Base-by-base conservation (phyloP, 2,888 invertebrate genomes). In the Acanthococcus lagerstroemiae region DNA sequence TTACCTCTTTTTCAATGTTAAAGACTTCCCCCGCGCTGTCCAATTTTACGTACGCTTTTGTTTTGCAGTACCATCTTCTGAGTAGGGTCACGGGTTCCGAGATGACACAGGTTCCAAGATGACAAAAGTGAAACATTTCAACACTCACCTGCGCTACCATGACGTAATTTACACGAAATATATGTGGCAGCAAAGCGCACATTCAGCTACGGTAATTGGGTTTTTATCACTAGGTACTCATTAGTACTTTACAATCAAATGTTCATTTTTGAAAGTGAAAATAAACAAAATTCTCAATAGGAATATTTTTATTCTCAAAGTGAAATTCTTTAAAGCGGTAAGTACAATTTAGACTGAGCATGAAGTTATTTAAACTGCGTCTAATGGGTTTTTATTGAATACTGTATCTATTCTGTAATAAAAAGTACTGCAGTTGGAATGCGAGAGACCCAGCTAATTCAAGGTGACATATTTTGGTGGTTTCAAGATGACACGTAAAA, bases 61-160 rank as follows among this genome's bases (percentile, higher is more conserved):
- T n/a, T n/a, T n/a, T n/a, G n/a, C n/a, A n/a, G n/a, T n/a, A n/a
- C n/a, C n/a, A n/a, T n/a, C n/a, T n/a, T n/a, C n/a, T n/a, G n/a
- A 30, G 48, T 48, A 48, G 19, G 12, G 48, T 48, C 19, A 48
- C 5, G 12, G 48, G 48, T 48, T 48, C 19, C 48, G n/a, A 48
- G 48, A 48, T 48, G 48, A 48, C 48, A 48, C 48, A 48, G 48
- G 48, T 48, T 48, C 17, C 48, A 48, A 9, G 48, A 48, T 48
- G 48, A 48, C 48, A 48, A 48, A 48, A 6, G n/a, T 48, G n/a
- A 48, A 48, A 15, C n/a, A 48, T 15, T 6, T 15, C n/a, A 48
- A 48, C 48, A 6, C 5, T 17, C n/a, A 48, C n/a, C 17, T 9
- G n/a, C 19, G 48, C 19, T 48, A 48, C 19, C 6, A 17, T 17